Percentiles rank a stretch among this genome's conserved stretches.
phyloP scores from a whole-genome alignment of 2,797 vertebrate species.

The Acanthurus lineatus region DNA sequence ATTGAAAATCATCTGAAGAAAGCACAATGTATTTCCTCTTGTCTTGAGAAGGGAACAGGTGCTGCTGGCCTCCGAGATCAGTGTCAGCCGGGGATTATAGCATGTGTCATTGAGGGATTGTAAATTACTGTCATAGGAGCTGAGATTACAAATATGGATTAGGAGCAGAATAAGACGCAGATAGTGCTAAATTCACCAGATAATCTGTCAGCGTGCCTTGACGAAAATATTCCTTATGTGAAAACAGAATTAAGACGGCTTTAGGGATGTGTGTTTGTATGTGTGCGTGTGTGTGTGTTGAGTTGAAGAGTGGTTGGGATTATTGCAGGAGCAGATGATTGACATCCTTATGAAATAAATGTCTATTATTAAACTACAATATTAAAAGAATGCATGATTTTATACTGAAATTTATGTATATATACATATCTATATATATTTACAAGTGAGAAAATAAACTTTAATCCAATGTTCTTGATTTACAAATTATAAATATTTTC shows the following conservation, averaged over 20 bases:
- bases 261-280: neutral
- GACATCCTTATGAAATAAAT: conserved; percentile 4
- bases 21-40: conserved; percentile 46
- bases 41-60: conserved; percentile 78
- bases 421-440: neutral
- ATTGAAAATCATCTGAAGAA: conserved; percentile 43
- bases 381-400: conserved; percentile 2
- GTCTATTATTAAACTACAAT: neutral
- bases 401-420: neutral
- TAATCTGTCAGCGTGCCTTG: conserved; percentile 71
- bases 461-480: neutral
- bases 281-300: conserved; percentile 25
- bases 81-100: conserved; percentile 82
- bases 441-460: neutral
- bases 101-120: conserved; percentile 77
- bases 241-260: conserved; percentile 69
- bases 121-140: conserved; percentile 66
- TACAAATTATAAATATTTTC: neutral
- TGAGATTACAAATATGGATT: conserved; percentile 84
- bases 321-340: conserved; percentile 19
- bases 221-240: conserved; percentile 67
- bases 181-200: conserved; percentile 80
- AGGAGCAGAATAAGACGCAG: conserved; percentile 74
- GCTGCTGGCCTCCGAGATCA: conserved; percentile 75
- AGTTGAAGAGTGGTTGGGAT: conserved; percentile 20